Evolutionary conservation across 2,113 vertebrate species (phyloP), one percentile per base, ranked within the genome.

Genomic region (Syngnathus floridae): DNA sequence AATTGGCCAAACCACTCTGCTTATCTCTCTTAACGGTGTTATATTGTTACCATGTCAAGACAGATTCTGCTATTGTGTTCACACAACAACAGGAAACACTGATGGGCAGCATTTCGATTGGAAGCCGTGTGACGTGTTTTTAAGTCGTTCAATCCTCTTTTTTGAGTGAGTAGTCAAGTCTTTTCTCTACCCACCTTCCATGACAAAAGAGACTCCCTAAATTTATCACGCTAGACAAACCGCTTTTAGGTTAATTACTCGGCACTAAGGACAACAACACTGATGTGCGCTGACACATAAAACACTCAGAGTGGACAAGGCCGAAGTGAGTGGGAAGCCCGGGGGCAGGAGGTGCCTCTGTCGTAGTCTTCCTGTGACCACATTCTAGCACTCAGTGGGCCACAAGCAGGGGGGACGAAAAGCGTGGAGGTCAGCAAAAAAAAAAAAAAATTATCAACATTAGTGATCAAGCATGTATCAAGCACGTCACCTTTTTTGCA

Each of bases 221-320:
- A 87, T 84, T 70, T 69, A 86, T 85, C 84, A 87, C 74, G 76
- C 79, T 86, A 85, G 69, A 85, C 66, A 76, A 83, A 84, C 66
- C 84, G 81, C 75, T 31, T 86, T 86, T 87, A 84, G 82, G 82
- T 88, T 87, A 88, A 90, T 89, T 87, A 88, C 69, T 75, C 77
- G 0, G 62, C 60, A 74, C 62, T 62, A 62, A 75, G 78, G 82
- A 86, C 82, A 86, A 88, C 85, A 85, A 87, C 74, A 49, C 70
- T 85, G 80, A 88, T 87, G 78, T 31, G 77, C 56, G 69, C 70
- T 88, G 89, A 90, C 86, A 86, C 69, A 68, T 31, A 80, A 87
- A 87, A 83, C 81, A 86, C 76, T 84, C 78, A 64, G 82, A 55
- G 73, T 73, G 73, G 77, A 86, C 76, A 62, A 73, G 74, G 60